Base-by-base conservation (phyloP, 2,888 invertebrate species). In the Steinernema scapterisci region DNA sequence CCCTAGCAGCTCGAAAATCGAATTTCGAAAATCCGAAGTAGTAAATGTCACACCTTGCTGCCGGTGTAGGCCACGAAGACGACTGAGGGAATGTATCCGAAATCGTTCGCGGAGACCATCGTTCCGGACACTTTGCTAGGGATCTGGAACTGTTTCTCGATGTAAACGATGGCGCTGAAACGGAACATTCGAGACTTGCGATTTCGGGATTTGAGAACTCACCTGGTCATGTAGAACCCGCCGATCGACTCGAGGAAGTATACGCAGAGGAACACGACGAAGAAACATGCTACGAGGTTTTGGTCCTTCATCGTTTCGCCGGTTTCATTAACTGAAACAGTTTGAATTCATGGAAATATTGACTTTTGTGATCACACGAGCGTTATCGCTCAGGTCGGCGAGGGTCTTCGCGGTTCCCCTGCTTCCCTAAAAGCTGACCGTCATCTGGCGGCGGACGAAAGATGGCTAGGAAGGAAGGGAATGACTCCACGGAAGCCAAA, bases 221-320 rank as follows among this genome's bases (percentile, higher is more conserved):
- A 83, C 85, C 84, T 86, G 52, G 86, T 85, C 85, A 88, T 84
- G 76, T 86, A 87, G 73, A 87, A 87, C 56, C 86, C 86, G 43
- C 85, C 86, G 73, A 87, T 87, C 19, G 87, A 84, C 77, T 87
- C 87, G 54, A 87, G 78, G 73, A 87, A 87, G 76, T 87, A 87
- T 27, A 85, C 85, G 19, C 80, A 72, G 44, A 85, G 81, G 77
- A 87, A 87, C 0, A 87, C 76, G 54, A 79, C 76, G 74, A 84
- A 80, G 76, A 85, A 85, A 63, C 76, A 78, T 45, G 25, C 16
- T 5, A 63, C 63, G 31, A 63, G 63, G 16, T 63, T 21, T 27
- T 63, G 63, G 63, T 63, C 63, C 1, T 63, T 63, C 63, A 63
- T 63, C 63, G 63, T 38, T 38, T 38, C 31, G 27, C 16, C 63